Conservation (phyloP, 2,113 vertebrate genomes). For the Ascaphus truei region DNA sequence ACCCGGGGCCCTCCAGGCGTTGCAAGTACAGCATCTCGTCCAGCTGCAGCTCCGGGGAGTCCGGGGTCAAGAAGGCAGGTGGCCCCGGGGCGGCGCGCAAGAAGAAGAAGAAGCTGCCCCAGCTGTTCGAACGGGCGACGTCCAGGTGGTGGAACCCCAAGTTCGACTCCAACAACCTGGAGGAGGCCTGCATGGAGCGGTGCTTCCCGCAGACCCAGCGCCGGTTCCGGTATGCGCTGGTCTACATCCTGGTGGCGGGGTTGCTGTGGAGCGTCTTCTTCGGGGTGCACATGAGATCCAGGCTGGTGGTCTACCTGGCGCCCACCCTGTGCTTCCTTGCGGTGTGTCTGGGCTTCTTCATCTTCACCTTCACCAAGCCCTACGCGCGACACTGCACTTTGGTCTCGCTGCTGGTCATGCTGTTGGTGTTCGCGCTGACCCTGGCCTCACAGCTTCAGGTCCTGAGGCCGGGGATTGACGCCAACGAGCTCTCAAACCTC, state of each 20-base stretch:
- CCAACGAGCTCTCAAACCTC: constrained; percentile 53
- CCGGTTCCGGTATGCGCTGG: constrained; percentile 88
- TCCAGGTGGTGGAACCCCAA: constrained; percentile 94
- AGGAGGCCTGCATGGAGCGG: constrained; percentile 91
- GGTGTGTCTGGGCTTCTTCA: constrained; percentile 75
- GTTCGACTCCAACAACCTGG: constrained; percentile 90
- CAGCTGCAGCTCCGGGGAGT: constrained; percentile 86
- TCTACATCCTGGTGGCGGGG: constrained; percentile 81
- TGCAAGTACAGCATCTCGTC: constrained; percentile 95
- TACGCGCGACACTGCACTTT: constrained; percentile 83
- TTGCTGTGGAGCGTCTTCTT: constrained; percentile 88
- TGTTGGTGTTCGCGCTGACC: constrained; percentile 81
- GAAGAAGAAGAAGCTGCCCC: constrained; percentile 73
- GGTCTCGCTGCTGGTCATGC: constrained; percentile 78
- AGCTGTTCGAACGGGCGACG: constrained; percentile 91
- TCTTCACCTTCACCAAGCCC: constrained; percentile 84
- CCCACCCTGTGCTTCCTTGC: constrained; percentile 78
- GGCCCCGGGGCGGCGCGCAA: constrained; percentile 47
- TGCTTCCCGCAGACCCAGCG: constrained; percentile 96
- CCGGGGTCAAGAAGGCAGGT: constrained; percentile 55
- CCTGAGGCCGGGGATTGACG: constrained; percentile 57
- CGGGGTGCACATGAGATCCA: constrained; percentile 69
- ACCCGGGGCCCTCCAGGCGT: constrained; percentile 72
- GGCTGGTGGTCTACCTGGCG: constrained; percentile 65
- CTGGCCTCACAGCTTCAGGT: constrained; percentile 81